Evolutionary conservation across 2,888 invertebrate genomes (phyloP), one percentile per base, ranked within the genome.

Genomic region (Cataglyphis altisquamis): DNA sequence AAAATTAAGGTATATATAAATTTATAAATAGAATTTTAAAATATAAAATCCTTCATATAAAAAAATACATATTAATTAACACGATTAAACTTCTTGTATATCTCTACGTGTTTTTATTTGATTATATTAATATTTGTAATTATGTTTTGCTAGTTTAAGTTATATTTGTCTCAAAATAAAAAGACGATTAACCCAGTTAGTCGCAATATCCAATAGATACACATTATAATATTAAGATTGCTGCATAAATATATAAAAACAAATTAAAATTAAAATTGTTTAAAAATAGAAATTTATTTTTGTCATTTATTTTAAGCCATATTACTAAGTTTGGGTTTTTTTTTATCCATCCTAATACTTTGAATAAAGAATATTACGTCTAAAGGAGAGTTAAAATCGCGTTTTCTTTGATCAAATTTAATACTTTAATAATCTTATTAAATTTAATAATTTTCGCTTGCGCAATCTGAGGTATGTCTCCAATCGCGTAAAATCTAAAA

Each of bases 1-100:
- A 8, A 57, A 6, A 41, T 41, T 25, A 4, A 1, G 1, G 1
- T 29, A 29, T 29, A 48, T 67, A 48, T 67, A 67, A 45, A 64
- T 15, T 32, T 36, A 29, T 29, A 15, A 29, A 63, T 36, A 62
- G n/a, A 41, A 18, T 45, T 67, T 25, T 29, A 29, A 29, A 29
- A 29, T 29, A 29, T 2, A 29, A 29, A 29, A 29, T 29, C 2
- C 29, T 29, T 29, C 29, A 29, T 2, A 29, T 29, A 29, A 29
- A 29, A 25, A 29, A 29, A 64, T 64, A 21, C 29, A 67, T 45
- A 45, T 67, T 45, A 66, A 64, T 36, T 48, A 52, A 45, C 15
- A 18, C 2, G 12, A 8, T 64, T 8, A 39, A 6, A 67, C 48
- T 8, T 12, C n/a, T 15, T 12, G 3, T 12, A 29, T 0, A 3